phyloP scores from a whole-genome alignment of 2,113 vertebrate species.

The Rhinoderma darwinii region DNA sequence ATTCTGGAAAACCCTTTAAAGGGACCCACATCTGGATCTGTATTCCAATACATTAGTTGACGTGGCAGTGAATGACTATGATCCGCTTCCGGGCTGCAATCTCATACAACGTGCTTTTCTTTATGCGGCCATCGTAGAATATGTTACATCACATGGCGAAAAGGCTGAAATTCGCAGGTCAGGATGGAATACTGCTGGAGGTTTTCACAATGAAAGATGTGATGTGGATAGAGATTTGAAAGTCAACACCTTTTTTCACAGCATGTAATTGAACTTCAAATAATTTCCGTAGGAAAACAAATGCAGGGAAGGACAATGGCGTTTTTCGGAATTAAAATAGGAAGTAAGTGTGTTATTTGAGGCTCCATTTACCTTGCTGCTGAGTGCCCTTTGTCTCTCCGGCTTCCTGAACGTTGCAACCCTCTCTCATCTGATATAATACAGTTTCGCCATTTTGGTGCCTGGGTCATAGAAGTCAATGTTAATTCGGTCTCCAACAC shows the following conservation, averaged over 20 bases:
- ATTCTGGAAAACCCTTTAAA: not conserved
- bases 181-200: not conserved
- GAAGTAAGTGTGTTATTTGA: conserved; percentile 46
- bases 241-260: conserved; percentile 50
- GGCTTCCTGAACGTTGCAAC: conserved; percentile 16
- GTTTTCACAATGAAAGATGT: conserved; percentile 47
- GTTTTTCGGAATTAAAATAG: conserved; percentile 44
- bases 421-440: conserved; percentile 9
- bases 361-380: not conserved
- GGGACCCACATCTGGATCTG: not conserved
- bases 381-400: conserved; percentile 33
- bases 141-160: conserved; percentile 16
- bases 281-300: conserved; percentile 53
- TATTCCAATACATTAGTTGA: not conserved
- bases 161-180: not conserved
- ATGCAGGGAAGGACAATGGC: conserved; percentile 45
- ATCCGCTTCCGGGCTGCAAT: not conserved
- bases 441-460: not conserved
- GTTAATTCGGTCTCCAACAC: conserved; percentile 24
- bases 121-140: conserved; percentile 1
- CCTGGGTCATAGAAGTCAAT: not conserved
- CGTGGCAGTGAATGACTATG: not conserved
- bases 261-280: conserved; percentile 42
- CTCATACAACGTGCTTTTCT: conserved; percentile 10
- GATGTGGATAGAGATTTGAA: conserved; percentile 44